Percentiles rank a stretch among this genome's conserved stretches.
phyloP scores from a whole-genome alignment of 2,888 invertebrate species.

The Heteromyza rotundicornis region DNA sequence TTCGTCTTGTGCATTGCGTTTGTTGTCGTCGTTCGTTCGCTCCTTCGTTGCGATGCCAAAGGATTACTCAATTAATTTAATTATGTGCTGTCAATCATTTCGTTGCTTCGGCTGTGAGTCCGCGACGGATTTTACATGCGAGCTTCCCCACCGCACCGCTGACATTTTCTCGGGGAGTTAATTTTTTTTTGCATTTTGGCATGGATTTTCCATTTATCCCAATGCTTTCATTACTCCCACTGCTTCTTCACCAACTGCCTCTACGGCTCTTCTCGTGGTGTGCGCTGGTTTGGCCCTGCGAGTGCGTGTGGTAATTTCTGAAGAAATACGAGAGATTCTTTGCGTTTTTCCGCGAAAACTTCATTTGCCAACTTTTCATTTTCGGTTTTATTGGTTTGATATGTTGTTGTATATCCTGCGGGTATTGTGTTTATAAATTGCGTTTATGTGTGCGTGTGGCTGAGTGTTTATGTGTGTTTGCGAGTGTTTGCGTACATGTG shows the following conservation, averaged over 20 bases:
- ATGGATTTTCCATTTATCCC: slow-evolving; percentile 49
- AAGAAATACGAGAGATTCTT: slow-evolving; percentile 48
- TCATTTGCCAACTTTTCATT: slow-evolving; percentile 26
- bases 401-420: slow-evolving; percentile 43
- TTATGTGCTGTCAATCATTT: slow-evolving; percentile 64
- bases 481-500: slow-evolving; percentile 50
- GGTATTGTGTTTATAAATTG: slow-evolving; percentile 39
- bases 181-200: slow-evolving; percentile 41
- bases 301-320: background rate
- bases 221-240: background rate
- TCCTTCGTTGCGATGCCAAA: slow-evolving; percentile 40
- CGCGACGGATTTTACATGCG: slow-evolving; percentile 16
- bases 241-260: background rate
- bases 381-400: slow-evolving; percentile 23
- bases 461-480: slow-evolving; percentile 20
- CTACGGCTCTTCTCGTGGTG: background rate
- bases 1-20: slow-evolving; percentile 37
- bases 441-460: slow-evolving; percentile 17
- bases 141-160: slow-evolving; percentile 42
- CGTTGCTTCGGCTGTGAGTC: slow-evolving; percentile 38
- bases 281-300: slow-evolving; percentile 5
- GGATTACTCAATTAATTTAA: slow-evolving; percentile 65
- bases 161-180: slow-evolving; percentile 38
- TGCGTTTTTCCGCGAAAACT: slow-evolving; percentile 37
- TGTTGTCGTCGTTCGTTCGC: slow-evolving; percentile 16